phyloP scores from a whole-genome alignment of 2,888 invertebrate genomes.

The Tetropium fuscum region DNA sequence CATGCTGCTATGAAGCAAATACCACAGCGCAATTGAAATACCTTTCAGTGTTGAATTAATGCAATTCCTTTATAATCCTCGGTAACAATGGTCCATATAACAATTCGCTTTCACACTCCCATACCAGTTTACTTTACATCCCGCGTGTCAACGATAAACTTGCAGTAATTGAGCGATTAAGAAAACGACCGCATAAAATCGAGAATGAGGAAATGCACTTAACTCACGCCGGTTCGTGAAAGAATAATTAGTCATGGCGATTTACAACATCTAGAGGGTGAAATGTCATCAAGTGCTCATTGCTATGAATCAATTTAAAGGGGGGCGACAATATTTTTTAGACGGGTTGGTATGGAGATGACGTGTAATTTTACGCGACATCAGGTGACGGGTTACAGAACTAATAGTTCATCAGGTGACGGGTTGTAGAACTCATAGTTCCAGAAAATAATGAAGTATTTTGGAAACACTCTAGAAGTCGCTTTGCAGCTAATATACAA shows the following conservation, averaged over 20 bases:
- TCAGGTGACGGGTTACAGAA: too few relatives aligned
- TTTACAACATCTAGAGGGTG: not conserved
- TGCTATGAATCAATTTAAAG: not conserved
- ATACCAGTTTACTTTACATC: conserved; percentile 3
- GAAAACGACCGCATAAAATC: not conserved
- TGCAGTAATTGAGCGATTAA: conserved; percentile 2
- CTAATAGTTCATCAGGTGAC: too few relatives aligned
- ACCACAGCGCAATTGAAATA: conserved; percentile 18
- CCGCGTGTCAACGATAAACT: conserved; percentile 11
- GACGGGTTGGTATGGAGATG: too few relatives aligned
- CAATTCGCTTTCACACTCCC: conserved; percentile 16
- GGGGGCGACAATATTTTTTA: too few relatives aligned
- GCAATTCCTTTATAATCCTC: conserved; percentile 3
- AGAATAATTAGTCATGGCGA: conserved; percentile 10
- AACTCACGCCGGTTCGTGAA: not conserved
- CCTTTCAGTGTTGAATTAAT: conserved; percentile 10
- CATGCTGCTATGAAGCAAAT: too few relatives aligned
- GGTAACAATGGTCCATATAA: conserved; percentile 7
- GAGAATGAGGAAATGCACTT: conserved; percentile 1
- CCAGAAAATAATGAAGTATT: too few relatives aligned
- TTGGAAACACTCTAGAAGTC: too few relatives aligned
- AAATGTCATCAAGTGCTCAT: conserved; percentile 14
- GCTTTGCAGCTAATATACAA: too few relatives aligned
- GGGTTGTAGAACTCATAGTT: too few relatives aligned
- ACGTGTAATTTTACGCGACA: too few relatives aligned